Evolutionary conservation across 2,888 invertebrate species (phyloP), one percentile per base, ranked within the genome.

Genomic region (Drosophila paucipuncta): DNA sequence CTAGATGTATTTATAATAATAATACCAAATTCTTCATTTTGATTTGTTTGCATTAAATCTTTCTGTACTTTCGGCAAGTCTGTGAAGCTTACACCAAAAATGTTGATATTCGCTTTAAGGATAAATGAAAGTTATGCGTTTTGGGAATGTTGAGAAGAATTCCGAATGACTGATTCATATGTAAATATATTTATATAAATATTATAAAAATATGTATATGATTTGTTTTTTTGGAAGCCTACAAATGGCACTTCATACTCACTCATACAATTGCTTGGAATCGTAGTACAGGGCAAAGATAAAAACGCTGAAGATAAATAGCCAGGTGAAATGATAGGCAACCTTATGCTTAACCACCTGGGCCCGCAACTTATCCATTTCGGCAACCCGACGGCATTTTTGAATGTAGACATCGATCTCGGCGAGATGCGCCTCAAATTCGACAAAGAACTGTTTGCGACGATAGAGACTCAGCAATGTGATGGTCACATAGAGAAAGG

Each of bases 381-480:
- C 82, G 7, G 86, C 91, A 5, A 91, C 66, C 0, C 76, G 67
- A 13, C 87, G 84, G 22, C 93, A 93, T 49, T 86, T 87, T 0
- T 65, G 68, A 1, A 92, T 79, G 37, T 85, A 65, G 0, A 69
- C 84, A 75, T 93, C 92, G 53, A 93, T 93, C 62, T 91, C 91
- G 2, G 78, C 47, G 3, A 93, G 59, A 18, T 84, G 84, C 35
- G 78, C 70, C 47, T 91, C 78, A 65, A 92, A 93, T 25, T 90
- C 83, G 18, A 87, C 71, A 55, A 89, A 93, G 63, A 93, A 93
- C 13, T 77, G 68, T 43, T 93, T 93, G 9, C 93, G 91, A 0
- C 92, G 91, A 43, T 85, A 76, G 1, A 93, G 33, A n/a, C 91
- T 91, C 43, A 92, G 28, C 9, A 85, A 5, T 22, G 77, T 83